These are phyloP conservation scores for Epizoanthus illoricatus DNA, from an alignment of 92 coral and sea anemone genomes.

Conservation along the genomic window DNA sequence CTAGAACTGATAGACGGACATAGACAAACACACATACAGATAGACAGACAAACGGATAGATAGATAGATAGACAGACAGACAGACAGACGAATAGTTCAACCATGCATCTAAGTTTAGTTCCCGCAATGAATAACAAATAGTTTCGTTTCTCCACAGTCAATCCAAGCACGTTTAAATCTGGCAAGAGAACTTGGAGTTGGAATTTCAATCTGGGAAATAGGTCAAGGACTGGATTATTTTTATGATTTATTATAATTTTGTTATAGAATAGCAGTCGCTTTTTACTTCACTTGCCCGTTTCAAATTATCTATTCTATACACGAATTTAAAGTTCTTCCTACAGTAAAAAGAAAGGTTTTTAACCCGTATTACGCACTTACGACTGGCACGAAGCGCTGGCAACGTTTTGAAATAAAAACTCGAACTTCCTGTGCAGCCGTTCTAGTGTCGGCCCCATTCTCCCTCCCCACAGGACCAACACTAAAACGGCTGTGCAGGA, in stretches of 20 bases:
- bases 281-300: background rate
- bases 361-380: background rate
- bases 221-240: slow-evolving; percentile 97
- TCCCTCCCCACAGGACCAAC: no score
- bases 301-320: background rate
- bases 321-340: background rate
- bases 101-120: no score
- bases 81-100: no score
- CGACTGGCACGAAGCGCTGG: slow-evolving; percentile 12
- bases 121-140: background rate
- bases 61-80: background rate
- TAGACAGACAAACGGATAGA: background rate
- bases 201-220: slow-evolving; percentile 93
- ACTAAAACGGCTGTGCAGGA: no score
- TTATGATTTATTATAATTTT: slow-evolving; percentile 71
- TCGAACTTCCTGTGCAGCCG: no score
- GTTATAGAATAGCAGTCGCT: no score
- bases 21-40: background rate
- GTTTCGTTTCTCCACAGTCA: slow-evolving; percentile 59
- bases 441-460: no score
- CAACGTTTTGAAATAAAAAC: slow-evolving; percentile 5
- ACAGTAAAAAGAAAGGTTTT: background rate
- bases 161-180: slow-evolving; percentile 81
- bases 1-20: no score
- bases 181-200: slow-evolving; percentile 89